phyloP scores from a whole-genome alignment of 37 sponge, comb jelly and placozoan genomes.

The Hexactinellida sp. region DNA sequence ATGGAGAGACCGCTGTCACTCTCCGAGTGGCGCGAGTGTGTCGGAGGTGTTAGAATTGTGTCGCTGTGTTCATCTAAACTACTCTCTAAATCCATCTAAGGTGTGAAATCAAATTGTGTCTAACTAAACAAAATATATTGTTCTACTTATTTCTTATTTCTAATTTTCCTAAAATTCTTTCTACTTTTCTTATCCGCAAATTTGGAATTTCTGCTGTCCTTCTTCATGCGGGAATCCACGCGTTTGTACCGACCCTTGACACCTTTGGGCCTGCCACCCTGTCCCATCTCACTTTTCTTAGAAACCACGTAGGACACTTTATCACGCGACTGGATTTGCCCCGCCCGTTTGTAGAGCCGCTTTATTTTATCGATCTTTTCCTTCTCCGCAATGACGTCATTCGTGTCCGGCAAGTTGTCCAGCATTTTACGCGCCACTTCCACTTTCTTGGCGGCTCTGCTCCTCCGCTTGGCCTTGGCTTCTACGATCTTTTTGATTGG shows the following conservation, averaged over 20 bases:
- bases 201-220: slow-evolving; percentile 41
- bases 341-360: slow-evolving; percentile 62
- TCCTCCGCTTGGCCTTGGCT: slow-evolving; percentile 81
- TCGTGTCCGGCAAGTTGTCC: slow-evolving; percentile 40
- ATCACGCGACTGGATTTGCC: slow-evolving; percentile 29
- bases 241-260: slow-evolving; percentile 78
- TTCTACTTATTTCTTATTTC: neutral
- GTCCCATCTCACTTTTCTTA: slow-evolving; percentile 47
- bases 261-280: slow-evolving; percentile 57
- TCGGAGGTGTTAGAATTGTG: neutral
- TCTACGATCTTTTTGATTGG: slow-evolving; percentile 96
- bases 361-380: slow-evolving; percentile 74
- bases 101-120: neutral
- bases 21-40: neutral
- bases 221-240: slow-evolving; percentile 96
- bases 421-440: slow-evolving; percentile 41
- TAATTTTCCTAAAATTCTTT: neutral
- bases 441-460: slow-evolving; percentile 27
- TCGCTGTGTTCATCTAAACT: neutral
- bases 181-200: neutral
- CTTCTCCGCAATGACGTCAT: slow-evolving; percentile 33
- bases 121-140: neutral
- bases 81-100: neutral
- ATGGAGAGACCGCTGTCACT: slow-evolving; percentile 5
- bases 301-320: slow-evolving; percentile 86